These are phyloP conservation scores for Heteromormyrus szaboi DNA, from an alignment of 2,797 vertebrate genomes.

Conservation along the genomic window DNA sequence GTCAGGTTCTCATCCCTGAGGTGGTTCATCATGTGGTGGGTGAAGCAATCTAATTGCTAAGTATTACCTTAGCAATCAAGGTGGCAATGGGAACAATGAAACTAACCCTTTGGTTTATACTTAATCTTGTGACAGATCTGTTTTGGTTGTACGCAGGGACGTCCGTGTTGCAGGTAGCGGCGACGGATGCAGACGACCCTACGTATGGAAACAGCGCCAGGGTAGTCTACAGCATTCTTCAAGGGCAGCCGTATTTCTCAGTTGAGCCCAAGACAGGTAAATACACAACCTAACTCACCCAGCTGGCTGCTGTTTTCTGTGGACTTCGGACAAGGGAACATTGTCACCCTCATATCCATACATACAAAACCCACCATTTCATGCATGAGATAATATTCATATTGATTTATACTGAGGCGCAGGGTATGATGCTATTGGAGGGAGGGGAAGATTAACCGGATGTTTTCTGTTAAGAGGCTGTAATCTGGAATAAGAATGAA, in stretches of 20 bases:
- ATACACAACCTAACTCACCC: neutral
- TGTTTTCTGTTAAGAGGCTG: constrained; percentile 7
- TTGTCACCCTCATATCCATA: neutral
- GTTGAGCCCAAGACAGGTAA: constrained; percentile 94
- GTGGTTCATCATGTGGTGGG: neutral
- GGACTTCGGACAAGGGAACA: neutral
- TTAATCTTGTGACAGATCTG: neutral
- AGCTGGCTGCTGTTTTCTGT: neutral
- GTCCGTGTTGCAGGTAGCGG: constrained; percentile 89
- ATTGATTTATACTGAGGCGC: neutral
- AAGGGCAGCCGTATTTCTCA: constrained; percentile 94
- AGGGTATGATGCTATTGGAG: neutral
- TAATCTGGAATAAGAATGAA: constrained; percentile 17
- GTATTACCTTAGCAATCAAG: neutral
- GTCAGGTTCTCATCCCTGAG: neutral
- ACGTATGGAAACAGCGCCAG: constrained; percentile 93
- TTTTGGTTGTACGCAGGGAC: constrained; percentile 65
- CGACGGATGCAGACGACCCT: constrained; percentile 90
- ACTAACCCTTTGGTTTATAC: neutral
- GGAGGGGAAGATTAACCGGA: neutral
- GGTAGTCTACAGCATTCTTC: constrained; percentile 90
- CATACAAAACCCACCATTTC: neutral
- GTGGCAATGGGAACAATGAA: neutral
- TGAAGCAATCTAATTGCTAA: neutral
- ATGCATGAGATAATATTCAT: neutral